These are phyloP conservation scores for Bujurquina vittata DNA, from an alignment of 2,113 vertebrate species.

Conservation along the genomic window DNA sequence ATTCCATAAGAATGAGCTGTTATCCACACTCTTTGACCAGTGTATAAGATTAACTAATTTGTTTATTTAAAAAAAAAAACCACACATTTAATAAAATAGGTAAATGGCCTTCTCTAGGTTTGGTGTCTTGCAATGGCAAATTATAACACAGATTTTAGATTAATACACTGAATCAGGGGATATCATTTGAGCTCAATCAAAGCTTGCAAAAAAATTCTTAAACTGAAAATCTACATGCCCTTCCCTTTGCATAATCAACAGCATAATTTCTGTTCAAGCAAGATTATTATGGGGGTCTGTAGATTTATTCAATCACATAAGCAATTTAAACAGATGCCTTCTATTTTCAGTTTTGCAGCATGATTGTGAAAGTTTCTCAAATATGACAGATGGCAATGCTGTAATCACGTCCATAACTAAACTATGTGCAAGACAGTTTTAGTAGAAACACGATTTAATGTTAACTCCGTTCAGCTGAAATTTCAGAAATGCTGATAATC, in stretches of 20 bases:
- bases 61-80: background rate
- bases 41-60: background rate
- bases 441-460: background rate
- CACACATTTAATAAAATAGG: background rate
- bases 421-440: background rate
- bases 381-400: background rate
- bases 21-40: too few relatives aligned
- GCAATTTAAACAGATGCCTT: background rate
- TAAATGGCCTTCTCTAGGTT: background rate
- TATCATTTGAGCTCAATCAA: background rate
- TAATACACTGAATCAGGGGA: background rate
- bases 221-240: background rate
- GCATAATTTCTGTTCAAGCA: background rate
- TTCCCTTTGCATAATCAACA: background rate
- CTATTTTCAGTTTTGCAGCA: background rate
- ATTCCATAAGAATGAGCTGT: background rate
- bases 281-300: background rate
- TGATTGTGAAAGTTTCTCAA: background rate
- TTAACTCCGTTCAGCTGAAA: background rate
- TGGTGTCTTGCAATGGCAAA: background rate
- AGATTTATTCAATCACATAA: slow-evolving; percentile 3
- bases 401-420: background rate
- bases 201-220: background rate
- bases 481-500: background rate
- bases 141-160: background rate